phyloP scores from a whole-genome alignment of 2,797 vertebrate species.

The Fringilla coelebs region DNA sequence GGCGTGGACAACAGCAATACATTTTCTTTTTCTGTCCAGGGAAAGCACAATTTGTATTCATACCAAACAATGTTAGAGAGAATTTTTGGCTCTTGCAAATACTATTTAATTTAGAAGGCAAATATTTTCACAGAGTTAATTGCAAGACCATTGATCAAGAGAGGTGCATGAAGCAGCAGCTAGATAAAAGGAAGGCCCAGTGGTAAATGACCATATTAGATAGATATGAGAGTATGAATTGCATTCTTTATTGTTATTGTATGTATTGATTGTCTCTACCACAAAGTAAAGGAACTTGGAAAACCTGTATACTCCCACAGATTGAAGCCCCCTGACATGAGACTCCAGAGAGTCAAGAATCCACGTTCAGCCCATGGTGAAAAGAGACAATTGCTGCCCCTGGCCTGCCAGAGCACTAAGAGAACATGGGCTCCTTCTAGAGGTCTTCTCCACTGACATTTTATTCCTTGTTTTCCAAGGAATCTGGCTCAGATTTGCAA shows the following conservation, averaged over 20 bases:
- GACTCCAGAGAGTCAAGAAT: neutral
- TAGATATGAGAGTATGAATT: conserved; percentile 20
- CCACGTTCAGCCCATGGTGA: neutral
- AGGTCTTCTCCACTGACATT: neutral
- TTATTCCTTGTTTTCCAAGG: neutral
- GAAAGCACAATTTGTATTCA: conserved; percentile 1
- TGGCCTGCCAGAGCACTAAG: neutral
- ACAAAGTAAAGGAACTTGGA: conserved; percentile 11
- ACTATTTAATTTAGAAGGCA: conserved; percentile 20
- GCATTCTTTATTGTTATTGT: conserved; percentile 15
- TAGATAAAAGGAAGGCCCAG: conserved; percentile 55
- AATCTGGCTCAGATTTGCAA: neutral
- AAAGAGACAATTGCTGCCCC: neutral
- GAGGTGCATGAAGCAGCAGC: conserved; percentile 46
- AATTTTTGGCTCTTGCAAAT: conserved; percentile 2
- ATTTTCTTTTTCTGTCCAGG: neutral
- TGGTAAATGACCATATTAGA: conserved; percentile 47
- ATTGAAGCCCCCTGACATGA: neutral
- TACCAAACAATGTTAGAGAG: conserved; percentile 25
- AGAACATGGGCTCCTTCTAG: neutral
- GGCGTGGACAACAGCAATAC: neutral
- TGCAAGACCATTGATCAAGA: conserved; percentile 54
- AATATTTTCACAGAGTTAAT: conserved; percentile 45
- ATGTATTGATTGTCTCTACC: neutral
- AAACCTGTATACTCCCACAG: neutral